A percentile compares a stretch with the other conserved stretches of the same genome.
phyloP scores from a whole-genome alignment of 2,888 invertebrate genomes.

The Ctena decussata region DNA sequence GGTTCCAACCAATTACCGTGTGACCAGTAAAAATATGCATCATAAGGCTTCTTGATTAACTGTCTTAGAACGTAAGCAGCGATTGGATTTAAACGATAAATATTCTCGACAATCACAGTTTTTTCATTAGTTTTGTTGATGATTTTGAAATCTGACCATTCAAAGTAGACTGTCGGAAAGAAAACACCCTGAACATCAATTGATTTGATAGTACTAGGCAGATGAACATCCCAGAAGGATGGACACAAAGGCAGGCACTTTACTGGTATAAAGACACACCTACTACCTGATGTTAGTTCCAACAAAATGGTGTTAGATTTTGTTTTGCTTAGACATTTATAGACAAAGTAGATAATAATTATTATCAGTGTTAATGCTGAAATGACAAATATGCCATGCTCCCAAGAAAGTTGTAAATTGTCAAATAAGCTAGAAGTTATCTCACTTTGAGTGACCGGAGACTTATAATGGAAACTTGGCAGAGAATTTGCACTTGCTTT shows the following conservation, averaged over 20 bases:
- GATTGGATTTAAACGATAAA: neutral
- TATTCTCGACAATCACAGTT: neutral
- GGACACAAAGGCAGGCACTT: neutral
- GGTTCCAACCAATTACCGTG: neutral
- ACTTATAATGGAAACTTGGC: constrained; percentile 8
- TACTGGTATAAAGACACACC: neutral
- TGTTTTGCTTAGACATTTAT: neutral
- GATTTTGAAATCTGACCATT: neutral
- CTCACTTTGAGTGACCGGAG: neutral
- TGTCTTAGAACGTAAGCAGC: neutral
- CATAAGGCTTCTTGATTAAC: neutral
- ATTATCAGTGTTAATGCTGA: neutral
- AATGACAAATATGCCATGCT: neutral
- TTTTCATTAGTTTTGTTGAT: neutral
- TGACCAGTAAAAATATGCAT: neutral
- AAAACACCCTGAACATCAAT: neutral
- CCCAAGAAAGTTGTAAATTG: neutral
- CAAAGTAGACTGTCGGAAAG: neutral
- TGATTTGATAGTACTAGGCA: neutral
- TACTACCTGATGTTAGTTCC: neutral
- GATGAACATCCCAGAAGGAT: neutral
- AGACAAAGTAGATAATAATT: neutral
- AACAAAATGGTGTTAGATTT: neutral
- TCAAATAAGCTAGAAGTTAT: neutral
- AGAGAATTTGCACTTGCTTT: neutral